phyloP scores from a whole-genome alignment of 2,888 invertebrate species.

The Pedicia rivosa region DNA sequence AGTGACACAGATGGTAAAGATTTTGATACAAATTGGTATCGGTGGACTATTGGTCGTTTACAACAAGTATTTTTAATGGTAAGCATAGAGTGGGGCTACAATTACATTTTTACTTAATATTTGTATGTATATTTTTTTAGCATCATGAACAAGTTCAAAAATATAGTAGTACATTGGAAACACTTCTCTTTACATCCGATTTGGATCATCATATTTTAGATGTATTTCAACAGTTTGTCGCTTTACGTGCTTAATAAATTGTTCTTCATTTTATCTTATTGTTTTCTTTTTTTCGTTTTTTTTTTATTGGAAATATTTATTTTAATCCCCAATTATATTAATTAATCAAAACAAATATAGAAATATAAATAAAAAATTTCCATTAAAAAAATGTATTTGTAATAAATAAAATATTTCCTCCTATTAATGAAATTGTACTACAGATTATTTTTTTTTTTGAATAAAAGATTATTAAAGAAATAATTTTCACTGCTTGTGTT shows the following conservation, averaged over 20 bases:
- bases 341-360: too few relatives aligned
- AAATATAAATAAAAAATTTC: too few relatives aligned
- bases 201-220: slow-evolving; percentile 90
- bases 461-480: too few relatives aligned
- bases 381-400: too few relatives aligned
- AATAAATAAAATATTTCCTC: too few relatives aligned
- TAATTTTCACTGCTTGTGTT: too few relatives aligned
- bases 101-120: neutral
- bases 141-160: slow-evolving; percentile 96
- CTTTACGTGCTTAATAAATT: slow-evolving; percentile 42
- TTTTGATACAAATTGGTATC: slow-evolving; percentile 90
- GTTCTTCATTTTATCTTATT: too few relatives aligned
- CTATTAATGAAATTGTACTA: too few relatives aligned
- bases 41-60: slow-evolving; percentile 85
- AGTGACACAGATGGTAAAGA: slow-evolving; percentile 88
- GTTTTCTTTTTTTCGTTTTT: too few relatives aligned
- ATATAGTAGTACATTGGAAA: slow-evolving; percentile 89
- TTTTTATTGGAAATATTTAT: too few relatives aligned
- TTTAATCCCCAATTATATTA: too few relatives aligned
- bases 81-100: slow-evolving; percentile 17
- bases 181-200: slow-evolving; percentile 89
- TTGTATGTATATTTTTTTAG: slow-evolving; percentile 32
- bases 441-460: too few relatives aligned
- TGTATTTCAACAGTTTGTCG: slow-evolving; percentile 95
- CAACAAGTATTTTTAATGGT: slow-evolving; percentile 91